Evolutionary conservation across 2,797 vertebrate species (phyloP).

Genomic region (Thripadectes ignobilis): DNA sequence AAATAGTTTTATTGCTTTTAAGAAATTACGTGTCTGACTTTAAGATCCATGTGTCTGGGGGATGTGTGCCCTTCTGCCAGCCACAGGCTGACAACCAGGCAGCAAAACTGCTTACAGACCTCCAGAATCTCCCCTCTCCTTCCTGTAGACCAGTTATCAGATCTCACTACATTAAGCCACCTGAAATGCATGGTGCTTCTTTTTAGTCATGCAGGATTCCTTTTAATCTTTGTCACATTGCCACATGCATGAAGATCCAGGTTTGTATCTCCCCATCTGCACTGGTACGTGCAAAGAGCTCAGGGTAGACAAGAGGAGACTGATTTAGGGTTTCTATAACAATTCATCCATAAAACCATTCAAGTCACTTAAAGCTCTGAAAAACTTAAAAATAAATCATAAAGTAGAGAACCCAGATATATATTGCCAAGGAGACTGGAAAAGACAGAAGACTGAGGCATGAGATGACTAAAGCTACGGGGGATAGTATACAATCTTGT

Average conservation of each 20-base stretch:
- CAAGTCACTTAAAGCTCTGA: neutral
- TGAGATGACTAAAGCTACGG: neutral
- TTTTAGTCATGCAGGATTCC: neutral
- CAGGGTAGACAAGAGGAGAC: neutral
- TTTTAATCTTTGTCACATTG: neutral
- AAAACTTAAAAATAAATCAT: neutral
- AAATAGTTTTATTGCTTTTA: neutral
- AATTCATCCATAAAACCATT: neutral
- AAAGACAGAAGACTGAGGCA: neutral
- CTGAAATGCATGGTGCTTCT: neutral
- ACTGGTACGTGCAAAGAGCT: neutral
- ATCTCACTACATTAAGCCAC: neutral
- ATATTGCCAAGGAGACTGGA: neutral
- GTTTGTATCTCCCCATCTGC: neutral
- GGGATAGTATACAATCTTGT: neutral
- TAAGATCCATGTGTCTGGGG: neutral
- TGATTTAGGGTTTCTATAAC: neutral
- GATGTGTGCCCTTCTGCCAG: neutral
- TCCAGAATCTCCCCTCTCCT: neutral
- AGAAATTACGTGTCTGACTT: neutral
- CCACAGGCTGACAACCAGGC: neutral
- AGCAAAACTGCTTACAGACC: neutral
- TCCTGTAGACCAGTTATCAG: neutral
- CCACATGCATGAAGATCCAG: neutral
- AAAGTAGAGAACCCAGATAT: neutral